phyloP scores from a whole-genome alignment of 1,140 invertebrate genomes.

The Charaxes varanes region DNA sequence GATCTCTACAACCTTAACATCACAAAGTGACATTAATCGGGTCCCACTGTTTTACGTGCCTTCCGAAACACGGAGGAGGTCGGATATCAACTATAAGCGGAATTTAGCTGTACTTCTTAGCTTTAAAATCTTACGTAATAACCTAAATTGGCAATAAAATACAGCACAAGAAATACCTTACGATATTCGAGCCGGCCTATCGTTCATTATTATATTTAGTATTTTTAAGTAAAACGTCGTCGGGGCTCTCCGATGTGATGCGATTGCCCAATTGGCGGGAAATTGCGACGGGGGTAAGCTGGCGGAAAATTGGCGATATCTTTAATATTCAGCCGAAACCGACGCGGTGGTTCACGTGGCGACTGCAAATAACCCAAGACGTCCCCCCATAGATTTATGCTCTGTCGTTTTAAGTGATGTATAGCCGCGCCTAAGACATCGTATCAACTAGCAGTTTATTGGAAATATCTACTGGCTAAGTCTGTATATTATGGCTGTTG shows the following conservation, averaged over 20 bases:
- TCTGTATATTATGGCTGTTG: too few species aligned
- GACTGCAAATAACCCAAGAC: constrained; percentile 69
- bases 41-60: too few species aligned
- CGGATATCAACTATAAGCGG: too few species aligned
- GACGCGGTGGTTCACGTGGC: constrained; percentile 65
- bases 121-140: too few species aligned
- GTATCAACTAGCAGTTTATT: too few species aligned
- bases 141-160: too few species aligned
- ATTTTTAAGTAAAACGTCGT: constrained; percentile 24
- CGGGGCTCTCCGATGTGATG: constrained; percentile 48
- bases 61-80: too few species aligned
- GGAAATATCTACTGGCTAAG: too few species aligned
- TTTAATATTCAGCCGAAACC: constrained; percentile 73
- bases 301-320: constrained; percentile 72
- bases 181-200: constrained; percentile 5
- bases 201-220: constrained; percentile 18
- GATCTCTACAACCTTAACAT: too few species aligned
- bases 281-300: constrained; percentile 71
- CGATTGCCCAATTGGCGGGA: constrained; percentile 72
- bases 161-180: too few species aligned
- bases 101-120: too few species aligned
- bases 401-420: constrained; percentile 70
- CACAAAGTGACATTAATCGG: too few species aligned
- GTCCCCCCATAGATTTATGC: constrained; percentile 68
- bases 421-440: constrained; percentile 48